These are phyloP conservation scores for Dermatemys mawii DNA, from an alignment of 2,113 vertebrate species.

Conservation along the genomic window DNA sequence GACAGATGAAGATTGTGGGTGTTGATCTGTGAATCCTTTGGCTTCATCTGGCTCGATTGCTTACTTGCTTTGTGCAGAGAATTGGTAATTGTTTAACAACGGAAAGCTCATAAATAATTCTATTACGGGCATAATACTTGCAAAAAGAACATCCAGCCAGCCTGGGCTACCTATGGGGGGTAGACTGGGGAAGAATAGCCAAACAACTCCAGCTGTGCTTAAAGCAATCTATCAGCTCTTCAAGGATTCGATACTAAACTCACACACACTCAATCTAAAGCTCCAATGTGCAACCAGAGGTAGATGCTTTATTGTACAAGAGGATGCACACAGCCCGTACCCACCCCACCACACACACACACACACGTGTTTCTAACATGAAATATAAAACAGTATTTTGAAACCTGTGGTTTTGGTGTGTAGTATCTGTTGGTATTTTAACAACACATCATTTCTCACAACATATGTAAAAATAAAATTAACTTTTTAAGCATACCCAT, in stretches of 20 bases:
- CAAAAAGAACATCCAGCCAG: background rate
- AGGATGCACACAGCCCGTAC: background rate
- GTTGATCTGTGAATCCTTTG: background rate
- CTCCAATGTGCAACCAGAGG: background rate
- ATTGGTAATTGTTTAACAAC: background rate
- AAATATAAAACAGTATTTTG: fast-evolving
- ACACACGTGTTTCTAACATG: background rate
- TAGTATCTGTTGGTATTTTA: background rate
- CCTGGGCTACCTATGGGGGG: background rate
- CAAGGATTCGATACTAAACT: background rate
- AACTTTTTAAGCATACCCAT: background rate
- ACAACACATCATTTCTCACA: background rate
- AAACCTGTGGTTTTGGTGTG: background rate
- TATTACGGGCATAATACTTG: background rate
- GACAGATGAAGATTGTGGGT: conserved; percentile 32
- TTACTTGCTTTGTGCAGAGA: conserved; percentile 5
- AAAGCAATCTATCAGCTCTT: background rate
- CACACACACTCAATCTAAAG: background rate
- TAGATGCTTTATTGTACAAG: background rate
- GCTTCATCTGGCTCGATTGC: background rate
- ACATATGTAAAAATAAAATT: background rate
- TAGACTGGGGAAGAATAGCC: background rate
- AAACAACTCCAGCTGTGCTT: background rate
- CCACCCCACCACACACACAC: too few relatives aligned
- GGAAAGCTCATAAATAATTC: background rate